phyloP scores from a whole-genome alignment of 2,888 invertebrate genomes.

The Empis livida region DNA sequence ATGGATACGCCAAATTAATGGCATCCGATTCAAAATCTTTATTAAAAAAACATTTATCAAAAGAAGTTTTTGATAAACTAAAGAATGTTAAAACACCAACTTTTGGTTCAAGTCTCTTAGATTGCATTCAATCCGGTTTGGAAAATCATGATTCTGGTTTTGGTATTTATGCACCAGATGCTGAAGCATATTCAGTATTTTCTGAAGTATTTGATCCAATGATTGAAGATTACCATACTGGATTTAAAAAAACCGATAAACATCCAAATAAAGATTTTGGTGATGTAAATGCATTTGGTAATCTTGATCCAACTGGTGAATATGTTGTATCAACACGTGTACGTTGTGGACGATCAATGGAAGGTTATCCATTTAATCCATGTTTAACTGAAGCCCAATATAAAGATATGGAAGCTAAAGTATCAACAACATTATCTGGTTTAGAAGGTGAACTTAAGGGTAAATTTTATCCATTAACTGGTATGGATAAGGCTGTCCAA shows the following conservation, averaged over 20 bases:
- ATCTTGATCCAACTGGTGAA: conserved; percentile 83
- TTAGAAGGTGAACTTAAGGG: conserved; percentile 85
- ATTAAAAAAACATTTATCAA: conserved; percentile 89
- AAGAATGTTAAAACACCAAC: conserved; percentile 83
- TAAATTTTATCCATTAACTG: conserved; percentile 87
- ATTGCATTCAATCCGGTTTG: conserved; percentile 92
- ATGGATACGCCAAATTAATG: conserved; percentile 76
- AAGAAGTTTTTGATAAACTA: conserved; percentile 78
- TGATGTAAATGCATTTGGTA: conserved; percentile 77
- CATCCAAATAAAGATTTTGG: conserved; percentile 93
- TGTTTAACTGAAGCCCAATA: conserved; percentile 93
- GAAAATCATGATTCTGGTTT: conserved; percentile 95
- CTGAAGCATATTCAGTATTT: conserved; percentile 87
- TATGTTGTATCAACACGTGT: conserved; percentile 92
- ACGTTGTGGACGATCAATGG: conserved; percentile 87
- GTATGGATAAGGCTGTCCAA: conserved; percentile 92
- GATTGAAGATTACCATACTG: conserved; percentile 94
- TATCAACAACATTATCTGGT: conserved; percentile 65
- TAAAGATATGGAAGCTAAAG: conserved; percentile 93
- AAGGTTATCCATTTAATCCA: conserved; percentile 96
- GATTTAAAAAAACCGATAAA: conserved; percentile 87
- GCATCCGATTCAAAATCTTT: conserved; percentile 89
- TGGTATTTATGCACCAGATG: conserved; percentile 95
- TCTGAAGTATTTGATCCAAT: conserved; percentile 91
- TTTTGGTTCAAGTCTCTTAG: conserved; percentile 84